phyloP scores from a whole-genome alignment of 1,140 invertebrate species.

The Polyergus mexicanus region DNA sequence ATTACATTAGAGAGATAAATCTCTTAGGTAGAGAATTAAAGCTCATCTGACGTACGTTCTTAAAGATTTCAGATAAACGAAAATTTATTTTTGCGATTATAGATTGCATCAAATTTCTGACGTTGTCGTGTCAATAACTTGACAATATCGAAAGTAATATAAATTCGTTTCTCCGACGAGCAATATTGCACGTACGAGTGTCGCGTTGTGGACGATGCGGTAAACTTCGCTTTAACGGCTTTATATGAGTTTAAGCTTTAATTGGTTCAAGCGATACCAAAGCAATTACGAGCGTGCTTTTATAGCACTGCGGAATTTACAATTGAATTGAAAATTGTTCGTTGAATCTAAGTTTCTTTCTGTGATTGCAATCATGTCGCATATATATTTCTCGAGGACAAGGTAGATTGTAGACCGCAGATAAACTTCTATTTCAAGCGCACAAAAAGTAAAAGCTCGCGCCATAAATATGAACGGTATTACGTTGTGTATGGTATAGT shows the following conservation, averaged over 20 bases:
- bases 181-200: slow-evolving; percentile 35
- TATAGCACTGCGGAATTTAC: slow-evolving; percentile 44
- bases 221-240: slow-evolving; percentile 49
- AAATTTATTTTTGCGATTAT: neutral
- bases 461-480: slow-evolving; percentile 16
- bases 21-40: neutral
- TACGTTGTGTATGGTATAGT: neutral
- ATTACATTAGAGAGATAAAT: neutral
- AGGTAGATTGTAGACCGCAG: slow-evolving; percentile 25
- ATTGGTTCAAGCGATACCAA: slow-evolving; percentile 55
- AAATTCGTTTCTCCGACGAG: slow-evolving; percentile 29
- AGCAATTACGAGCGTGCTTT: slow-evolving; percentile 50
- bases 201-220: slow-evolving; percentile 18
- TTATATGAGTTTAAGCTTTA: slow-evolving; percentile 59
- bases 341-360: slow-evolving; percentile 47
- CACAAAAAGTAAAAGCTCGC: slow-evolving; percentile 38
- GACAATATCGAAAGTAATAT: slow-evolving; percentile 18
- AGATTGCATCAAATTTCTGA: neutral
- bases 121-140: neutral
- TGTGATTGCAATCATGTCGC: slow-evolving; percentile 35
- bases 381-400: slow-evolving; percentile 7
- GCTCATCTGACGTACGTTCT: neutral
- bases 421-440: slow-evolving; percentile 32
- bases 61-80: neutral
- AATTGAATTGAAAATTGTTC: slow-evolving; percentile 52